These are phyloP conservation scores for Stichopus chloronotus DNA, from an alignment of 35 echinoderm and acorn worm species.

Conservation along the genomic window DNA sequence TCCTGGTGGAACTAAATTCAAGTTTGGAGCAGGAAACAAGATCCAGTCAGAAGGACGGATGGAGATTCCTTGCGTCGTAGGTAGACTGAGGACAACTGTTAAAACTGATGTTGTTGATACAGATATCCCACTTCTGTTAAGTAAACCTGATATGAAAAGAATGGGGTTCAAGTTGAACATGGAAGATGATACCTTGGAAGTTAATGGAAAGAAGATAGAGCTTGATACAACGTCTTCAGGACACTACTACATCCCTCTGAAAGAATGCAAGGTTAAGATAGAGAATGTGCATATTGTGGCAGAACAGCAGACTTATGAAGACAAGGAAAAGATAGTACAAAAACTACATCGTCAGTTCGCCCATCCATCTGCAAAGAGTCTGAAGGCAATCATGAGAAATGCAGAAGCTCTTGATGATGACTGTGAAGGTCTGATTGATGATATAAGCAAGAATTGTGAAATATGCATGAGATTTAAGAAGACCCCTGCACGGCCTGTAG, in stretches of 20 bases:
- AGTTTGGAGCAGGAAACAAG: conserved; percentile 48
- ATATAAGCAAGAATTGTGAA: neutral
- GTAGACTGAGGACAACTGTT: conserved; percentile 24
- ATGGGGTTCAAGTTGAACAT: conserved; percentile 56
- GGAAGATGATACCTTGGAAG: conserved; percentile 48
- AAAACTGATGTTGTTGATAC: conserved; percentile 58
- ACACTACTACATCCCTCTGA: too few species aligned
- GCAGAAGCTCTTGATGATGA: neutral
- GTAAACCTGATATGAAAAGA: conserved; percentile 58
- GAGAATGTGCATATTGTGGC: conserved; percentile 50
- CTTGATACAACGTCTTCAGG: conserved; percentile 28
- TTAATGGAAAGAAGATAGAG: conserved; percentile 50
- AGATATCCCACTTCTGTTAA: conserved; percentile 57
- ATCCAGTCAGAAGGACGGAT: conserved; percentile 43
- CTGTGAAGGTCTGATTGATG: neutral
- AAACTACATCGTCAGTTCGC: conserved; percentile 61
- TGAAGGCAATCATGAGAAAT: neutral
- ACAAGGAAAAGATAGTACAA: conserved; percentile 37
- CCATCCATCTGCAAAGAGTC: conserved; percentile 48
- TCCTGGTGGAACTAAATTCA: conserved; percentile 53
- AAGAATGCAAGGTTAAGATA: conserved; percentile 30
- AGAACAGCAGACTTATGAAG: conserved; percentile 32
- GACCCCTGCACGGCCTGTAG: conserved; percentile 56
- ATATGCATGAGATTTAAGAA: conserved; percentile 67
- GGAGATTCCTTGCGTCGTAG: conserved; percentile 44